Evolutionary conservation across 2,797 vertebrate genomes (phyloP).

Genomic region (Neomorphus geoffroyi): DNA sequence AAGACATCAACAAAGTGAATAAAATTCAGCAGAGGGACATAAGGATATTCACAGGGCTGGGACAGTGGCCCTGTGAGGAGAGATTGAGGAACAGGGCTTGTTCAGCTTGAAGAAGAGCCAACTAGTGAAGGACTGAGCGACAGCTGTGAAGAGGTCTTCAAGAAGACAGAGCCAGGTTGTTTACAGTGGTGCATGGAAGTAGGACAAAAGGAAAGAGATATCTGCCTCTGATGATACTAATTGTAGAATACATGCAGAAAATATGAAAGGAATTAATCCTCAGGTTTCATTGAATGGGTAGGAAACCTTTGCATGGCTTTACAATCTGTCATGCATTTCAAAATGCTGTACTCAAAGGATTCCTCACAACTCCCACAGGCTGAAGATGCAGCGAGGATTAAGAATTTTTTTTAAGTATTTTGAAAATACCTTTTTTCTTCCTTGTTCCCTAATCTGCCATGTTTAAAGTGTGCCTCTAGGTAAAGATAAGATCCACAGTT

Average conservation of each 20-base stretch:
- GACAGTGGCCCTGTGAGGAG: not conserved
- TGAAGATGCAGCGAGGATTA: not conserved
- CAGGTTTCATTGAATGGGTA: not conserved
- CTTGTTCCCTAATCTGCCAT: not conserved
- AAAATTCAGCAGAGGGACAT: not conserved
- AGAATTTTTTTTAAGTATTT: not conserved
- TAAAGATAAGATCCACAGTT: not conserved
- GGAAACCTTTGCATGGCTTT: not conserved
- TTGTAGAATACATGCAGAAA: not conserved
- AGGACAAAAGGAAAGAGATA: not conserved
- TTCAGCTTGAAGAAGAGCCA: not conserved
- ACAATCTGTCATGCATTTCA: not conserved
- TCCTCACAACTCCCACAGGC: not conserved
- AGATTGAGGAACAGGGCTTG: not conserved
- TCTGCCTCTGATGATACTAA: not conserved
- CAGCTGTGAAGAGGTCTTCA: not conserved
- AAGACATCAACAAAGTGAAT: not conserved
- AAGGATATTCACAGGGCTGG: not conserved
- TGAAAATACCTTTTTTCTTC: not conserved
- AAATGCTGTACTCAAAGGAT: not conserved
- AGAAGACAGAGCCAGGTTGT: not conserved
- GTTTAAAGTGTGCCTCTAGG: not conserved
- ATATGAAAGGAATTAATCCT: slow-evolving; percentile 12
- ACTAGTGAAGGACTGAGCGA: not conserved
- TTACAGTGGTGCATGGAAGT: not conserved